phyloP scores from a whole-genome alignment of 2,888 invertebrate species.

The Ennomos fuscantarius region DNA sequence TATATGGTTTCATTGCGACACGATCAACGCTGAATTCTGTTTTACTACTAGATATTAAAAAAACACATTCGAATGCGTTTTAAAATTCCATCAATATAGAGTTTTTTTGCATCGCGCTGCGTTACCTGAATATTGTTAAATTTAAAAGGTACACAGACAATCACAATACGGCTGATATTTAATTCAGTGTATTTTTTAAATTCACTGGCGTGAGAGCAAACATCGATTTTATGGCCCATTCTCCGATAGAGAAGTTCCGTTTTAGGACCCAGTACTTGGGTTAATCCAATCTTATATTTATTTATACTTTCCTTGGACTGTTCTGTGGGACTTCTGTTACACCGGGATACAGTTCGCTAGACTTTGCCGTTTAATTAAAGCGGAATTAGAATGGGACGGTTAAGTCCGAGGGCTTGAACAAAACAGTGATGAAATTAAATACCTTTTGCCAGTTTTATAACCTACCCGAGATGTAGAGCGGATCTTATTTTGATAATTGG shows the following conservation, averaged over 20 bases:
- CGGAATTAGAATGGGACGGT: slow-evolving; percentile 16
- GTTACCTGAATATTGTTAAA: slow-evolving; percentile 22
- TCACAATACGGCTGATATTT: slow-evolving; percentile 42
- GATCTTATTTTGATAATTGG: slow-evolving; percentile 16
- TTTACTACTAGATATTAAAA: slow-evolving; percentile 8
- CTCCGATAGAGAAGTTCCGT: slow-evolving; percentile 41
- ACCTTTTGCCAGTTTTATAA: slow-evolving; percentile 23
- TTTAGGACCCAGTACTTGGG: slow-evolving; percentile 40
- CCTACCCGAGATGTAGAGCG: slow-evolving; percentile 12
- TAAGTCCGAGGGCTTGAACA: slow-evolving; percentile 17
- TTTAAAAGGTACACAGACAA: slow-evolving; percentile 29
- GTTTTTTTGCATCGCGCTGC: slow-evolving; percentile 26
- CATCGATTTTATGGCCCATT: slow-evolving; percentile 48
- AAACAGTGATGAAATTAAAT: slow-evolving; percentile 23
- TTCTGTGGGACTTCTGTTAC: slow-evolving; percentile 20
- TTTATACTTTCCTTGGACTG: slow-evolving; percentile 39
- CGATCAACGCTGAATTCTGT: not conserved
- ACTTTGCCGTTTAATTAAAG: slow-evolving; percentile 29
- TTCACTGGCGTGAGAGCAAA: slow-evolving; percentile 34
- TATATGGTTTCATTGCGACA: too few relatives aligned
- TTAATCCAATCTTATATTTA: slow-evolving; percentile 54
- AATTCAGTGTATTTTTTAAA: slow-evolving; percentile 51
- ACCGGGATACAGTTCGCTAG: slow-evolving; percentile 18
- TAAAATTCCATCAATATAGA: slow-evolving; percentile 36
- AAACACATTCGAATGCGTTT: slow-evolving; percentile 19